These are phyloP conservation scores for Mus minutoides DNA, from an alignment of 2,797 vertebrate species.

Conservation along the genomic window DNA sequence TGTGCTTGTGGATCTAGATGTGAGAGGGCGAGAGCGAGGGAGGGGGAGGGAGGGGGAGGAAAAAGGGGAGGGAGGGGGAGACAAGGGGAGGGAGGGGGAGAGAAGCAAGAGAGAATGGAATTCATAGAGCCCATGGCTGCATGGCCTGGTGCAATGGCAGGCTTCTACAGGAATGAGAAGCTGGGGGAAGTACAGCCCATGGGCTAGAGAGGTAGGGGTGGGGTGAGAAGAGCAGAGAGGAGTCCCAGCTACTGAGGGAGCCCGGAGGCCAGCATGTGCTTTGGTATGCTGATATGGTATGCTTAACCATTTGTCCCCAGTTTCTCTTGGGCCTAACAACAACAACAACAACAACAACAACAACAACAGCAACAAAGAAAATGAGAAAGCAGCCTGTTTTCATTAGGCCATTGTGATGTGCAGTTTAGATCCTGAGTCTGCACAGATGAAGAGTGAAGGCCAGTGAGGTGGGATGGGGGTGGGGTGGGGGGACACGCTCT, in stretches of 20 bases:
- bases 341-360: background rate
- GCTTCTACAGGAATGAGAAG: background rate
- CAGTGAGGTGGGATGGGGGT: background rate
- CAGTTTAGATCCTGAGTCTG: background rate
- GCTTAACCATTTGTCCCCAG: background rate
- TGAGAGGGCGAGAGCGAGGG: background rate
- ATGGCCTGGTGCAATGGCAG: background rate
- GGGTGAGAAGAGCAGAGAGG: background rate
- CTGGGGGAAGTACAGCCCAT: background rate
- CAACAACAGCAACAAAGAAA: background rate
- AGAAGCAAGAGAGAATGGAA: rapidly evolving
- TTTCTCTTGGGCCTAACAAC: background rate
- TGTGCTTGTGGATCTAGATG: background rate
- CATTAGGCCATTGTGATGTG: background rate
- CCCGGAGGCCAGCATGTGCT: background rate
- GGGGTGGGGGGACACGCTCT: too few species aligned
- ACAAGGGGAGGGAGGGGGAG: rapidly evolving
- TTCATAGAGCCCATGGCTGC: background rate
- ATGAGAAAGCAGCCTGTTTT: background rate
- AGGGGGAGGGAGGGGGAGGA: too few species aligned
- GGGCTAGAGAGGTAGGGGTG: background rate
- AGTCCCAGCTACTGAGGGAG: background rate
- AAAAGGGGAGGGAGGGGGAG: rapidly evolving
- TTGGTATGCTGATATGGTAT: background rate
- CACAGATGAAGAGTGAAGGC: background rate